Evolutionary conservation across 2,797 vertebrate genomes (phyloP).

Genomic region (Ctenopoma multispine): DNA sequence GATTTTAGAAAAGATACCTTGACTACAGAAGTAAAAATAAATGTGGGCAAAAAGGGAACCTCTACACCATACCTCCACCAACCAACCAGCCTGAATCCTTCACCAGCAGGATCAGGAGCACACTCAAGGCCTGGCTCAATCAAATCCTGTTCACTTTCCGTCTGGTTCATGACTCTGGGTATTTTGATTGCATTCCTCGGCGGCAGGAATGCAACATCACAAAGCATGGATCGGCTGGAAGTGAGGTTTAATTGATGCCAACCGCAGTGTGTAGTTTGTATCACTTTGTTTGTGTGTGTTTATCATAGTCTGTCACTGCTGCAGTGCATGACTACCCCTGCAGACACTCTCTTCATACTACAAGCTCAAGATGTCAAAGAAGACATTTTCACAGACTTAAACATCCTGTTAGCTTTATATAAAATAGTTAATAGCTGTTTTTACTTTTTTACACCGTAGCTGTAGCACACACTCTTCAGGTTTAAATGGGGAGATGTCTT

Average conservation of each 20-base stretch:
- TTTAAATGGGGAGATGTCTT: conserved; percentile 71
- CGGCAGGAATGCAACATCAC: conserved; percentile 23
- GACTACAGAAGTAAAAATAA: background rate
- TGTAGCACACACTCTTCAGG: conserved; percentile 24
- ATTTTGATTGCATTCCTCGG: conserved; percentile 43
- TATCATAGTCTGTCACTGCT: conserved; percentile 60
- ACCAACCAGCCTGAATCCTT: conserved; percentile 52
- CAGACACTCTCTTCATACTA: conserved; percentile 56
- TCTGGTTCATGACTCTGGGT: conserved; percentile 27
- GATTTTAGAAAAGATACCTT: background rate
- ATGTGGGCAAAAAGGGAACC: conserved; percentile 62
- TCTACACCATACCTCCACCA: conserved; percentile 45
- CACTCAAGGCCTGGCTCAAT: conserved; percentile 47
- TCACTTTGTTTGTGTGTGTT: conserved; percentile 58
- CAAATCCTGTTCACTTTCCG: conserved; percentile 54
- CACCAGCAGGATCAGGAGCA: conserved; percentile 46
- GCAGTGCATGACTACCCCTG: conserved; percentile 76
- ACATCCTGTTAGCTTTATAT: background rate
- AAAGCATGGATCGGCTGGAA: conserved; percentile 41
- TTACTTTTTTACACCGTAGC: background rate
- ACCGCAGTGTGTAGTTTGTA: conserved; percentile 44
- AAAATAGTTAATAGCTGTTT: background rate
- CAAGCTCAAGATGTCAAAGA: conserved; percentile 13
- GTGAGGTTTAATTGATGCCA: conserved; percentile 63
- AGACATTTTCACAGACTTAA: background rate